Evolutionary conservation across 1,140 invertebrate genomes (phyloP).

Genomic region (Anastrepha obliqua): DNA sequence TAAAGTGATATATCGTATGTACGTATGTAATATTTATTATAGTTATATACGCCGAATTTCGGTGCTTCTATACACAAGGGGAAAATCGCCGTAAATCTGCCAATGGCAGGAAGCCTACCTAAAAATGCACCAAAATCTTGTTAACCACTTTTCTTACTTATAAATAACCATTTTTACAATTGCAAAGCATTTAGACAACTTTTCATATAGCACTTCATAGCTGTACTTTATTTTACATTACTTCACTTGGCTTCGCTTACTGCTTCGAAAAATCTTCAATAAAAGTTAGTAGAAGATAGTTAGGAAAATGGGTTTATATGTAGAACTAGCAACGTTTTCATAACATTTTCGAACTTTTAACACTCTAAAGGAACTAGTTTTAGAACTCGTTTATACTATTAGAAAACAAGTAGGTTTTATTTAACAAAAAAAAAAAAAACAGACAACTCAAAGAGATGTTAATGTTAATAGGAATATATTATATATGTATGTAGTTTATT

Average conservation of each 20-base stretch:
- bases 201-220: not conserved
- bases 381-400: conserved; percentile 38
- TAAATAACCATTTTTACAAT: not conserved
- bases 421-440: not conserved
- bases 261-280: conserved; percentile 36
- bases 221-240: not conserved
- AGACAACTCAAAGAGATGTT: not conserved
- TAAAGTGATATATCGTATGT: no score
- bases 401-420: conserved; percentile 26
- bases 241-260: conserved; percentile 4
- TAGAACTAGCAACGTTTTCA: conserved; percentile 73
- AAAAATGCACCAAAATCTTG: not conserved
- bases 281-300: conserved; percentile 10
- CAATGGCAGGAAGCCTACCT: not conserved
- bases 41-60: no score
- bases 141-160: conserved; percentile 5
- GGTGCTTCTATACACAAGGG: no score
- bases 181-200: not conserved
- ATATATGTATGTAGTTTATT: not conserved
- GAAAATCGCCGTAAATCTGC: no score
- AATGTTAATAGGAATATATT: not conserved
- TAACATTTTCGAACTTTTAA: conserved; percentile 46
- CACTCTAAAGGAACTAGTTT: conserved; percentile 40
- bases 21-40: no score
- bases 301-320: conserved; percentile 61